Percentiles rank a stretch among this genome's conserved stretches.
Conservation (phyloP, 2,888 invertebrate species). For the Syrphus vitripennis region DNA sequence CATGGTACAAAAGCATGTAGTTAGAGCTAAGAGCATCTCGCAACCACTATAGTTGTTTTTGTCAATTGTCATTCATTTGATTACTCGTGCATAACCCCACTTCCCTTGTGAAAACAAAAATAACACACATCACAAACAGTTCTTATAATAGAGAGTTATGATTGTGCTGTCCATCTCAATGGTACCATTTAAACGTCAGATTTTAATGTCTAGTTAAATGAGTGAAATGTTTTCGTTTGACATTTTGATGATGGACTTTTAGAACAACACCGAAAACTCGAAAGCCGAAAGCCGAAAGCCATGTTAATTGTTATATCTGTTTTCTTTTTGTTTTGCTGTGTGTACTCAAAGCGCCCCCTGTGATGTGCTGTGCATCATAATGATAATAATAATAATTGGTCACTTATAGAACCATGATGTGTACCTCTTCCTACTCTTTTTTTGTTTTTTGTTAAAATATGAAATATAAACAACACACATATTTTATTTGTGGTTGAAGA, state of each 20-base stretch:
- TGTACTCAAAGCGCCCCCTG: conserved; percentile 1
- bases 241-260: conserved; percentile 55
- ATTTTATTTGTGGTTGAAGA: conserved; percentile 14
- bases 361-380: conserved; percentile 35
- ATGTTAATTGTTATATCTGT: conserved; percentile 34
- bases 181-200: conserved; percentile 44
- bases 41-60: conserved; percentile 23
- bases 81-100: conserved; percentile 25
- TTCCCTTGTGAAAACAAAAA: not conserved
- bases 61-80: conserved; percentile 35
- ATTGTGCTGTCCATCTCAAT: conserved; percentile 25
- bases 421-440: not conserved
- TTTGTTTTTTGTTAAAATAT: not conserved
- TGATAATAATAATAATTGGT: conserved; percentile 55
- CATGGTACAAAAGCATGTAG: no score
- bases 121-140: not conserved
- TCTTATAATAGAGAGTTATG: conserved; percentile 15
- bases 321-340: no score
- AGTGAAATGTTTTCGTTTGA: conserved; percentile 49
- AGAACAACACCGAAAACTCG: not conserved
- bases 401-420: conserved; percentile 30
- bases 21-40: not conserved
- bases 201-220: conserved; percentile 44
- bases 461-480: not conserved
- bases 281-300: not conserved